Evolutionary conservation across 2,797 vertebrate species (phyloP).

Genomic region (Siniperca obscura): DNA sequence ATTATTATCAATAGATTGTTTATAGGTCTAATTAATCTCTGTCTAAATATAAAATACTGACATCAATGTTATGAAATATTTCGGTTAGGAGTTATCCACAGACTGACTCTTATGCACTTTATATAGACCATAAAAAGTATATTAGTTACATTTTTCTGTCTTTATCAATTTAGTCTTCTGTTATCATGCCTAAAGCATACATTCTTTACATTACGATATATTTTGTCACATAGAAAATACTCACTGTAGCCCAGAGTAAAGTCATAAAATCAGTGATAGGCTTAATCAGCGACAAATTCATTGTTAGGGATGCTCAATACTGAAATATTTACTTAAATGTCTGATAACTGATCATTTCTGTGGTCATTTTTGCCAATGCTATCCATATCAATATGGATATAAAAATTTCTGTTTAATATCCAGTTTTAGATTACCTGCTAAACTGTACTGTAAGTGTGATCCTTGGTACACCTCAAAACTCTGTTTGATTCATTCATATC

Average conservation of each 20-base stretch:
- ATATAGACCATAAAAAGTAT: slow-evolving; percentile 16
- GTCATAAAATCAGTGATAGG: slow-evolving; percentile 9
- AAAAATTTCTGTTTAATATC: neutral
- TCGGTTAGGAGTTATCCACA: slow-evolving; percentile 17
- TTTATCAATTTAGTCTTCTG: slow-evolving; percentile 12
- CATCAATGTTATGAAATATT: slow-evolving; percentile 52
- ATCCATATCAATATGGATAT: neutral
- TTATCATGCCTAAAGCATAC: neutral
- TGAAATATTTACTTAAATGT: slow-evolving; percentile 19
- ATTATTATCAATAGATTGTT: slow-evolving; percentile 74
- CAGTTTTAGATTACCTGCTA: neutral
- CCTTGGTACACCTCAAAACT: slow-evolving; percentile 1
- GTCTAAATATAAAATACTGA: slow-evolving; percentile 60
- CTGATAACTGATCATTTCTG: slow-evolving; percentile 14
- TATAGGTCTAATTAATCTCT: slow-evolving; percentile 68
- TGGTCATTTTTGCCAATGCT: neutral
- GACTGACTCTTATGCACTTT: slow-evolving; percentile 13
- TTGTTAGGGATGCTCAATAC: neutral
- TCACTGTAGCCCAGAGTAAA: slow-evolving; percentile 9
- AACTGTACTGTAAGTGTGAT: neutral
- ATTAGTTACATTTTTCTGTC: neutral
- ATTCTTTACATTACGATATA: slow-evolving; percentile 16
- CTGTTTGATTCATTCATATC: neutral
- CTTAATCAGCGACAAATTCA: slow-evolving; percentile 22
- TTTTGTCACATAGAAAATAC: slow-evolving; percentile 33